Percentiles rank a stretch among this genome's conserved stretches.
Evolutionary conservation across 2,888 invertebrate genomes (phyloP).

Genomic region (Temnothorax rugatulus): DNA sequence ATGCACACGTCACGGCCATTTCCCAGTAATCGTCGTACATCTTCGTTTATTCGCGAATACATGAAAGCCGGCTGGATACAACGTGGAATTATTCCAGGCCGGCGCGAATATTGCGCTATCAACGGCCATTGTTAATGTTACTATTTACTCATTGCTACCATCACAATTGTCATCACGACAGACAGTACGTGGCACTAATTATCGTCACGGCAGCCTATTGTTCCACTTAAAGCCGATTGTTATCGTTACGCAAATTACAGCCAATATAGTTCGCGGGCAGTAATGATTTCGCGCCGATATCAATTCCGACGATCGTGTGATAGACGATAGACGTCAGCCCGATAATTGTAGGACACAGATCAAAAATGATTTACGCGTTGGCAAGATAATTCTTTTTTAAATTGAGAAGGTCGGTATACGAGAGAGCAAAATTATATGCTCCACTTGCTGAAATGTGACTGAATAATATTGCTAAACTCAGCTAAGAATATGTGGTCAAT

Average conservation of each 20-base stretch:
- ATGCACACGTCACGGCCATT: constrained; percentile 43
- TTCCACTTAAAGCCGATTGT: constrained; percentile 77
- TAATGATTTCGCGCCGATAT: constrained; percentile 77
- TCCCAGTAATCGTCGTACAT: constrained; percentile 43
- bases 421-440: neutral
- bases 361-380: constrained; percentile 22
- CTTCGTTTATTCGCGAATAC: constrained; percentile 47
- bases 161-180: constrained; percentile 77
- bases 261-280: constrained; percentile 72
- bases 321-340: constrained; percentile 42
- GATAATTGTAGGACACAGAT: constrained; percentile 56
- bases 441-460: neutral
- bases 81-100: constrained; percentile 39
- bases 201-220: constrained; percentile 77
- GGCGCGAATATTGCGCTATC: constrained; percentile 60
- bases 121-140: constrained; percentile 73
- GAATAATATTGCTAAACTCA: neutral
- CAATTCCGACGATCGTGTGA: constrained; percentile 64
- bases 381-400: neutral
- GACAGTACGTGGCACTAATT: constrained; percentile 77
- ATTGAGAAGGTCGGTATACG: neutral
- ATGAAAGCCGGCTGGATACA: constrained; percentile 28
- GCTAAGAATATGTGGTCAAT: neutral
- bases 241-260: constrained; percentile 78
- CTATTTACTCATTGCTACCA: constrained; percentile 73